Evolutionary conservation across 2,113 vertebrate genomes (phyloP), one percentile per base, ranked within the genome.

Genomic region (Sinocyclocheilus grahami): DNA sequence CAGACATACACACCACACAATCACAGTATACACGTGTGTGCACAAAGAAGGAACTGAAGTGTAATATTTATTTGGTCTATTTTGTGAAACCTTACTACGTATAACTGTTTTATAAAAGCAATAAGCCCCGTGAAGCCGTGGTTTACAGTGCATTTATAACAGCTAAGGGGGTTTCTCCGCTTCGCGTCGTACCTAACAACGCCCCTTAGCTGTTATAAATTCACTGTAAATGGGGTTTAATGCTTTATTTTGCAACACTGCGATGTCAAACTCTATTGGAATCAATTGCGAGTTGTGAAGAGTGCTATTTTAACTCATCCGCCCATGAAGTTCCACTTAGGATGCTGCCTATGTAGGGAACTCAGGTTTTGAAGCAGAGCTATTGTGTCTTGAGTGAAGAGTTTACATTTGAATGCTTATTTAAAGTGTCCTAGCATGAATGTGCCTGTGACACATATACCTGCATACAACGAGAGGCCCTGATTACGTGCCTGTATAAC

Each of bases 311-410:
- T 53, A 53, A 53, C 16, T 53, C 14, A n/a, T n/a, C n/a, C n/a
- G n/a, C n/a, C n/a, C n/a, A 51, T 53, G 51, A 46, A 11, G 42
- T 10, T 46, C 42, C 42, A 46, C 42, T 11, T 46, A 46, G 10
- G 46, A 12, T 12, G 46, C 46, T 48, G 46, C 11, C 46, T 12
- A 48, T 48, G 46, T 3, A 46, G 14, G 14, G 14, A 69, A 8
- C 30, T 69, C 30, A 11, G 67, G 22, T n/a, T 74, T 42, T n/a
- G 10, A 24, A 75, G 20, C 71, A 75, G 5, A 37, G 30, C 30
- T 58, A 79, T 22, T 79, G 20, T 42, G 30, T 81, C 79, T 82
- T 30, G 9, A 14, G 79, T 30, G 78, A 80, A 63, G 78, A 80
- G 37, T 63, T 80, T 14, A 46, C 37, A 65, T 82, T 48, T 27